Evolutionary conservation across 2,888 invertebrate genomes (phyloP).

Genomic region (Trilocha varians): DNA sequence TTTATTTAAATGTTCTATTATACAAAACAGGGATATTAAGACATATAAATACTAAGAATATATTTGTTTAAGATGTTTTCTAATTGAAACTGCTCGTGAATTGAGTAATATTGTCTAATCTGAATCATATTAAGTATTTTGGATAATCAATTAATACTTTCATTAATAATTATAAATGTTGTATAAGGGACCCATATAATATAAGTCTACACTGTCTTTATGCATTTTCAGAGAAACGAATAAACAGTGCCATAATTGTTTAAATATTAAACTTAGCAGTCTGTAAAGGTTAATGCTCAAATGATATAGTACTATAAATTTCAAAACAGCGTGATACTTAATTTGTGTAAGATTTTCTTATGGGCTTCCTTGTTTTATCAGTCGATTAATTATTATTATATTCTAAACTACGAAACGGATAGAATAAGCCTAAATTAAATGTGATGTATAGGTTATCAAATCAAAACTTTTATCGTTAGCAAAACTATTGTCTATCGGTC

Average conservation of each 20-base stretch:
- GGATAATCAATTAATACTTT: no score
- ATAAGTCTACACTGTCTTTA: conserved; percentile 21
- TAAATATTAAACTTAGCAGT: conserved; percentile 34
- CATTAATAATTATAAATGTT: no score
- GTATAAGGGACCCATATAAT: conserved; percentile 26
- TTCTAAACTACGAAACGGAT: background rate
- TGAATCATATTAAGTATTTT: no score
- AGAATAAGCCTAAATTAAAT: background rate
- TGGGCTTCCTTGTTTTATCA: conserved; percentile 49
- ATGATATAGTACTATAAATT: conserved; percentile 26
- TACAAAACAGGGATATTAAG: background rate
- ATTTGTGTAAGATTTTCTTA: conserved; percentile 33
- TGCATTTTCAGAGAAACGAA: conserved; percentile 50
- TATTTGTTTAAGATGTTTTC: background rate
- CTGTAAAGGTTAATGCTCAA: conserved; percentile 56
- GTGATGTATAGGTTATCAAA: background rate
- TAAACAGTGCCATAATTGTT: conserved; percentile 62
- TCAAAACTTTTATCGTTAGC: background rate
- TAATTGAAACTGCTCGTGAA: background rate
- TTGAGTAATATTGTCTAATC: no score
- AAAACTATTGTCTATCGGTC: background rate
- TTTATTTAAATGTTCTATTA: background rate
- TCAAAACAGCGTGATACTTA: conserved; percentile 30
- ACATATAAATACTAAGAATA: background rate
- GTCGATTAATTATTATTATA: conserved; percentile 31